Evolutionary conservation across 2,797 vertebrate species (phyloP), one percentile per base, ranked within the genome.

Genomic region (Uromys caudimaculatus): DNA sequence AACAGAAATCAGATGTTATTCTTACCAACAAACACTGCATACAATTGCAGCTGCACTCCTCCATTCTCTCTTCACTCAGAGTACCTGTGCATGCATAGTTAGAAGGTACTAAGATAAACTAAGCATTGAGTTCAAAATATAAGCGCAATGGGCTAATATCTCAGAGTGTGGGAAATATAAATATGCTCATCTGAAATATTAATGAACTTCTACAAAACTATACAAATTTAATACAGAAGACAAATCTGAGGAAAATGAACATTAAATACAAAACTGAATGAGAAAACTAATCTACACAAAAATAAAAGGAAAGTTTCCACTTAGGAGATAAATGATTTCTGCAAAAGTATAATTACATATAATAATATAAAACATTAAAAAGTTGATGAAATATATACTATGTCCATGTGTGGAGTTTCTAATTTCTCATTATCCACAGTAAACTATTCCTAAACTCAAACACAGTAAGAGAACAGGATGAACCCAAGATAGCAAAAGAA

Each of bases 261-360:
- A 85, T 38, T 35, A 19, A 50, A 52, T 77, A 54, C 16, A 83
- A 90, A 92, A 95, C n/a, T 56, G 82, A 95, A 73, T 83, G 62
- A 79, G 19, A 90, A 56, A 16, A 13, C 10, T 32, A 91, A 75
- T 71, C 17, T 73, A 84, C 17, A 71, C 16, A 24, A 84, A 97
- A 93, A 1, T 5, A 35, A 69, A 79, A 90, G 16, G 1, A 90
- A 93, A 91, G 89, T 73, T 76, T 38, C 29, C 29, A 69, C 58
- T 50, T 83, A 87, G 17, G 54, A 38, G 90, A 58, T 23, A 90
- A 75, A 79, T 64, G 14, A 56, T 60, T 60, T 84, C 81, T 87
- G 10, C 23, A 47, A 35, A 79, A 81, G 73, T 32, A 29, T 96
- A 87, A 90, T 62, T 89, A 78, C 90, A 64, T 85, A 12, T 7